Base-by-base conservation (phyloP, 2,888 invertebrate species). In the Smittia sp. region DNA sequence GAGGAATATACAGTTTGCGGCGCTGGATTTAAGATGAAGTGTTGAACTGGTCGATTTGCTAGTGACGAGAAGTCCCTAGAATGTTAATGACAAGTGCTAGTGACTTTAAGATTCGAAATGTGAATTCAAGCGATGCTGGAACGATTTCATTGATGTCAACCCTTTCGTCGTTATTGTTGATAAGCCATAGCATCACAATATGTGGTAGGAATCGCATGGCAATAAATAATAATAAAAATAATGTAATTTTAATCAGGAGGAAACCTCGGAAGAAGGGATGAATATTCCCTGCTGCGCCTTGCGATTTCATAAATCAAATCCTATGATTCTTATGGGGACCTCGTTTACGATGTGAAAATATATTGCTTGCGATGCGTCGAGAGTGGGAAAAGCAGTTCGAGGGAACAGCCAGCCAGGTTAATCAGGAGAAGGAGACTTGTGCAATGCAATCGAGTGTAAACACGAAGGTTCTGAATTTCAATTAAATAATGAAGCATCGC, bases 21-120 rank as follows among this genome's bases (percentile, higher is more conserved):
- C 9, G 22, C 73, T 46, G 73, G 73, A 27, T 73, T 73, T n/a
- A 73, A 46, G 25, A 73, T 73, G 73, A 73, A 73, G 9, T 73
- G 65, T 13, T 73, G 41, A 73, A n/a, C n/a, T n/a, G n/a, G n/a
- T n/a, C n/a, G n/a, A n/a, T n/a, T n/a, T n/a, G n/a, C n/a, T n/a
- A n/a, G n/a, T 46, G 46, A n/a, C 2, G 13, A 46, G n/a, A 46
- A 32, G 9, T 32, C 32, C 32, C 9, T 3, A 46, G n/a, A 46
- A 46, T 46, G n/a, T 46, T 11, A 46, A 46, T 46, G 32, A n/a
- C 46, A 46, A 46, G 15, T 46, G 46, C 13, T 15, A 3, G 9
- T 32, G 32, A 15, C 46, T 46, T 46, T 46, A 6, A n/a, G 9
- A 32, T 32, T 32, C 32, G 27, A 63, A 62, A 62, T 7, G 32